Conservation (phyloP, 2,797 vertebrate species). For the Thamnophis elegans region DNA sequence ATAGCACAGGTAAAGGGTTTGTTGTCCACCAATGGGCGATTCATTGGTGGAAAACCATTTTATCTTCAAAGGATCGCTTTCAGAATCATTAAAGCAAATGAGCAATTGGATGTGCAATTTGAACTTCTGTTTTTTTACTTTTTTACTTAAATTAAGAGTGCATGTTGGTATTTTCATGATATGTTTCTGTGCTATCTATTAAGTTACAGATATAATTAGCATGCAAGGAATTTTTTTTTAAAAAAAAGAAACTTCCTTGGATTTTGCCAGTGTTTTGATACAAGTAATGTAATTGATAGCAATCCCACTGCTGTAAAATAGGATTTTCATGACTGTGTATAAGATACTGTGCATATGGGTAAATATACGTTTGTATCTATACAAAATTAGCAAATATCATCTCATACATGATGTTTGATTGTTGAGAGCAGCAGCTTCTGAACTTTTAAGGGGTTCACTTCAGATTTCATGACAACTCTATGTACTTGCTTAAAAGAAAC, state of each 20-base stretch:
- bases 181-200: slow-evolving; percentile 41
- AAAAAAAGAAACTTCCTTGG: neutral
- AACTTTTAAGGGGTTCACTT: neutral
- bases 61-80: slow-evolving; percentile 21
- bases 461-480: neutral
- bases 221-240: neutral
- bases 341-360: neutral
- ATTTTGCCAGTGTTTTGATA: neutral
- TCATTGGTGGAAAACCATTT: slow-evolving; percentile 32
- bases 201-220: neutral
- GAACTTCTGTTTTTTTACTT: slow-evolving; percentile 25
- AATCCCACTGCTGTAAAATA: neutral
- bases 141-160: neutral
- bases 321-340: neutral
- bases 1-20: slow-evolving; percentile 45
- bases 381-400: slow-evolving; percentile 19
- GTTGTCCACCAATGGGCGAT: slow-evolving; percentile 20
- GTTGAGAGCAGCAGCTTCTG: neutral
- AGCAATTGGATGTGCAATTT: neutral
- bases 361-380: neutral
- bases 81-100: neutral
- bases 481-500: neutral
- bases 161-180: slow-evolving; percentile 34
- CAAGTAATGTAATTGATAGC: neutral
- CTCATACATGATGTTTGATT: slow-evolving; percentile 17